Percentiles rank a stretch among this genome's conserved stretches.
Conservation (phyloP, 2,113 vertebrate species). For the Lycaon pictus region DNA sequence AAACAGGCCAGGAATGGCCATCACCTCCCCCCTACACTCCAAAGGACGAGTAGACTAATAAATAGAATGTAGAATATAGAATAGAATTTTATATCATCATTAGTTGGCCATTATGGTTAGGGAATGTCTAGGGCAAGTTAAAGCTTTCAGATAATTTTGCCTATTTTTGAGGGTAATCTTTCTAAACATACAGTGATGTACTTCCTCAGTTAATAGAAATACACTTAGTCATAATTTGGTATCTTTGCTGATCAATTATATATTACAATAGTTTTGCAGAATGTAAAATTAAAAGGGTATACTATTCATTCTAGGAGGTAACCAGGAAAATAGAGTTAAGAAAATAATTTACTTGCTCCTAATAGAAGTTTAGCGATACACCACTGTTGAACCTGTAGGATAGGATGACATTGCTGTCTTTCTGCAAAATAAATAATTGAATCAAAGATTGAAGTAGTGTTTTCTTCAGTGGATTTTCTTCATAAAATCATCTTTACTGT, state of each 20-base stretch:
- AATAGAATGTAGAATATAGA: neutral
- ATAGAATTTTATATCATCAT: neutral
- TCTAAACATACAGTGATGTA: neutral
- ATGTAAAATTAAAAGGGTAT: constrained; percentile 30
- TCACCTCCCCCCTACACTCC: neutral
- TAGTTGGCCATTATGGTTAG: neutral
- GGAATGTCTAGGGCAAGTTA: constrained; percentile 9
- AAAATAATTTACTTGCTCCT: constrained; percentile 2
- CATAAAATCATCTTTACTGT: constrained; percentile 71
- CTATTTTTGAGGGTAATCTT: constrained; percentile 40
- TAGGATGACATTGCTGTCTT: constrained; percentile 15
- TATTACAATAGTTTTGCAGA: neutral
- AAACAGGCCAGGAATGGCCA: neutral
- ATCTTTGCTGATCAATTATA: neutral
- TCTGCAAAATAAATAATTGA: constrained; percentile 36
- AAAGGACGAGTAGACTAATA: neutral
- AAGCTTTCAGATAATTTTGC: constrained; percentile 22
- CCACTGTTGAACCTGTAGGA: neutral
- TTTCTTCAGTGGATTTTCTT: constrained; percentile 59
- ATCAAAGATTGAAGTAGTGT: constrained; percentile 17
- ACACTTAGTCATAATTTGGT: neutral
- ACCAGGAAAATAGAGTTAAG: constrained; percentile 44
- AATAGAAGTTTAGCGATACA: neutral
- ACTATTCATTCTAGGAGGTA: neutral
- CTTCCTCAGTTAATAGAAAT: constrained; percentile 14